These are phyloP conservation scores for Bos javanicus DNA, from an alignment of 2,113 vertebrate species.

Conservation along the genomic window DNA sequence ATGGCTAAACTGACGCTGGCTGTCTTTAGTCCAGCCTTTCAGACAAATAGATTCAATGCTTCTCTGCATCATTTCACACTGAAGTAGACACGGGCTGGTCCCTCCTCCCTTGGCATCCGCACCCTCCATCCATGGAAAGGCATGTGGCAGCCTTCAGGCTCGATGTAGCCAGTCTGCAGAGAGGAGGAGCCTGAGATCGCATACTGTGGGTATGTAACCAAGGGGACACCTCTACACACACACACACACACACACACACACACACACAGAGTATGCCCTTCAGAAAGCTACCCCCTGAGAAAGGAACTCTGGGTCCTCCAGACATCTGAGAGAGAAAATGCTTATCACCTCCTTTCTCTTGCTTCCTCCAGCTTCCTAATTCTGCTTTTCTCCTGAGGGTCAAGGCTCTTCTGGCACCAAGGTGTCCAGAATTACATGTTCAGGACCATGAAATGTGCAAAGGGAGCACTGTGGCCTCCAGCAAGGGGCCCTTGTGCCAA, in stretches of 20 bases:
- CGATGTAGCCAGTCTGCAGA: not conserved
- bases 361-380: too few relatives aligned
- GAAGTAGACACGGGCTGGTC: fast-evolving
- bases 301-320: fast-evolving
- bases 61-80: not conserved
- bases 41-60: not conserved
- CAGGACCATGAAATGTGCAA: not conserved
- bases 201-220: fast-evolving
- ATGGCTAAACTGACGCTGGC: fast-evolving
- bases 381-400: not conserved
- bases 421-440: fast-evolving
- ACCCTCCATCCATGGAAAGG: too few relatives aligned
- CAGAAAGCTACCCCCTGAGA: not conserved
- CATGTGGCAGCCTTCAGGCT: fast-evolving
- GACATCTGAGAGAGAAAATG: fast-evolving
- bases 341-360: not conserved
- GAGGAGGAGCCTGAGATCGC: not conserved
- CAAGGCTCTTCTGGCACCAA: fast-evolving
- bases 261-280: not conserved
- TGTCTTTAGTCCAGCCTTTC: not conserved
- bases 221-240: not conserved
- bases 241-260: not conserved
- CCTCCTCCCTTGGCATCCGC: fast-evolving
- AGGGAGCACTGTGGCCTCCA: fast-evolving
- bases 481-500: not conserved